These are phyloP conservation scores for Catharus ustulatus DNA, from an alignment of 2,797 vertebrate genomes.

Conservation along the genomic window DNA sequence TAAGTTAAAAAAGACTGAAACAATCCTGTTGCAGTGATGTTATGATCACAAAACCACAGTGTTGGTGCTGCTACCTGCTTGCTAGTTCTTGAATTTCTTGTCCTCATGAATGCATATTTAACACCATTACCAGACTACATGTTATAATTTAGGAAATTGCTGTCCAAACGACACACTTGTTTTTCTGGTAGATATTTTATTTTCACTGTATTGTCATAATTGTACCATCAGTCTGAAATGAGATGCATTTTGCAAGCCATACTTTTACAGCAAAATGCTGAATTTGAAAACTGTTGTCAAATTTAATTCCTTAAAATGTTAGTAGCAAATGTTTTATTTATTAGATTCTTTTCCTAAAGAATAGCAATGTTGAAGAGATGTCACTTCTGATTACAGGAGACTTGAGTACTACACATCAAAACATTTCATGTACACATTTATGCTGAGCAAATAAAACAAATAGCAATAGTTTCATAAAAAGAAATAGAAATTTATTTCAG, in stretches of 20 bases:
- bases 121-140: neutral
- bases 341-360: neutral
- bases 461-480: neutral
- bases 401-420: neutral
- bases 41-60: neutral
- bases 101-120: neutral
- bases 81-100: neutral
- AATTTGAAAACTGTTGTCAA: slow-evolving; percentile 9
- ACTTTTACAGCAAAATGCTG: neutral
- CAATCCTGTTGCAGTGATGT: neutral
- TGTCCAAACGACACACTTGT: neutral
- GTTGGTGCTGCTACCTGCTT: neutral
- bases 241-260: neutral
- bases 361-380: neutral
- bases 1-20: neutral
- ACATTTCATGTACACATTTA: neutral
- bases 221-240: neutral
- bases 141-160: neutral
- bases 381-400: neutral
- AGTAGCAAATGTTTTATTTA: neutral
- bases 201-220: neutral
- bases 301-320: neutral
- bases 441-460: neutral
- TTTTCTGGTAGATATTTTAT: neutral
- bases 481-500: neutral